Conservation (phyloP, 2,888 invertebrate genomes). For the Agrypnus murinus region DNA sequence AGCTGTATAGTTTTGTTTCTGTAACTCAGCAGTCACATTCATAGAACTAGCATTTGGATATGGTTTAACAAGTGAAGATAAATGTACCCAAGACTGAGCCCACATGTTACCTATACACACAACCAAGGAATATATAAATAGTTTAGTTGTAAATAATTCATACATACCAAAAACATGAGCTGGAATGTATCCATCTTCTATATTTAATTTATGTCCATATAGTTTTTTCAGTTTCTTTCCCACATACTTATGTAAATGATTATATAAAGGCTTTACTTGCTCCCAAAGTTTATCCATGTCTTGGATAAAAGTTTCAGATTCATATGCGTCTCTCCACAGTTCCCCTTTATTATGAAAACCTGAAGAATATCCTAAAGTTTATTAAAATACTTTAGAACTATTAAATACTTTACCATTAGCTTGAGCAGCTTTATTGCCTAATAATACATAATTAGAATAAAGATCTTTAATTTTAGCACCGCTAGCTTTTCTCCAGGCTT, state of each 20-base stretch:
- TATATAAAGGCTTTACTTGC: slow-evolving; percentile 79
- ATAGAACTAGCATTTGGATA: slow-evolving; percentile 70
- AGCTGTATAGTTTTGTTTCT: slow-evolving; percentile 69
- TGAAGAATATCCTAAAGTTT: slow-evolving; percentile 50
- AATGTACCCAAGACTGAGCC: slow-evolving; percentile 78
- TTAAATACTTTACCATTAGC: slow-evolving; percentile 14
- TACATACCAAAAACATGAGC: slow-evolving; percentile 75
- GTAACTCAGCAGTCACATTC: slow-evolving; percentile 74
- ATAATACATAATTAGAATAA: slow-evolving; percentile 76
- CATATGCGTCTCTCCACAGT: slow-evolving; percentile 72
- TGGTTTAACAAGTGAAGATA: slow-evolving; percentile 72
- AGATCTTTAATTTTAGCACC: slow-evolving; percentile 77
- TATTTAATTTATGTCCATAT: slow-evolving; percentile 72
- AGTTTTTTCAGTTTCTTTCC: slow-evolving; percentile 72
- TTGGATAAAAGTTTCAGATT: slow-evolving; percentile 69
- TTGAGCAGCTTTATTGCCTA: slow-evolving; percentile 77
- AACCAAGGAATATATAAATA: not conserved
- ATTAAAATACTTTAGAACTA: not conserved
- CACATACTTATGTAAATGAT: slow-evolving; percentile 79
- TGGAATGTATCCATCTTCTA: slow-evolving; percentile 76
- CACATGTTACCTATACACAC: slow-evolving; percentile 75
- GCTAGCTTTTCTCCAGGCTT: slow-evolving; percentile 77
- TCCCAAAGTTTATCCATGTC: slow-evolving; percentile 72
- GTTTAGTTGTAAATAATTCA: not conserved
- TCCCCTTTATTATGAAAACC: slow-evolving; percentile 73